Evolutionary conservation across 2,888 invertebrate species (phyloP).

Genomic region (Apantesis nais): DNA sequence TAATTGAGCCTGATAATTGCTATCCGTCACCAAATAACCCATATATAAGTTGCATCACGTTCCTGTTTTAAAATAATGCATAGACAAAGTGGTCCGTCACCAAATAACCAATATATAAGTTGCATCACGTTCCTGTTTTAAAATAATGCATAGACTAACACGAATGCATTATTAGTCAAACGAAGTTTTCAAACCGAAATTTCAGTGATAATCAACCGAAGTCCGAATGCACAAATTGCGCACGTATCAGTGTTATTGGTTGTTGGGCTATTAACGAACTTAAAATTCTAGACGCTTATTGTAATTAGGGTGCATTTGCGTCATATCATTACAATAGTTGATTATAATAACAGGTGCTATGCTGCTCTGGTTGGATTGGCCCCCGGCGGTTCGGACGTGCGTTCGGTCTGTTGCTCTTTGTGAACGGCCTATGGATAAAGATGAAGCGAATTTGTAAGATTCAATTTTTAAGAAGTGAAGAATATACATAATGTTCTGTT

Average conservation of each 20-base stretch:
- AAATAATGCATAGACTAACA: neutral
- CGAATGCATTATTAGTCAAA: neutral
- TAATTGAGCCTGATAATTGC: too few species aligned
- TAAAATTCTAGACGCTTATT: constrained; percentile 19
- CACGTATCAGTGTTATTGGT: constrained; percentile 7
- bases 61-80: neutral
- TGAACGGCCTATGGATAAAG: constrained; percentile 35
- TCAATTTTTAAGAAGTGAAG: neutral
- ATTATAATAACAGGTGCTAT: constrained; percentile 76
- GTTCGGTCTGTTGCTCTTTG: constrained; percentile 63
- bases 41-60: neutral
- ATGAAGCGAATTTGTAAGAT: constrained; percentile 35
- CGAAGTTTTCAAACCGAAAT: constrained; percentile 2
- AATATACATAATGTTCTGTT: neutral
- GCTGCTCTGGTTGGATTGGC: constrained; percentile 61
- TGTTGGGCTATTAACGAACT: constrained; percentile 13
- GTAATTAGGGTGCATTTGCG: constrained; percentile 24
- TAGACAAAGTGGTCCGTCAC: too few species aligned
- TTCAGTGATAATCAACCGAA: constrained; percentile 5
- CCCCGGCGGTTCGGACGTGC: constrained; percentile 69
- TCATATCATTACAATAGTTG: constrained; percentile 64
- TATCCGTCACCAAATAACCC: too few species aligned
- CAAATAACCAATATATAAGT: too few species aligned
- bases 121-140: neutral
- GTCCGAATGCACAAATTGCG: constrained; percentile 4